Evolutionary conservation across 2,888 invertebrate species (phyloP), one percentile per base, ranked within the genome.

Genomic region (Dasypogon diadema): DNA sequence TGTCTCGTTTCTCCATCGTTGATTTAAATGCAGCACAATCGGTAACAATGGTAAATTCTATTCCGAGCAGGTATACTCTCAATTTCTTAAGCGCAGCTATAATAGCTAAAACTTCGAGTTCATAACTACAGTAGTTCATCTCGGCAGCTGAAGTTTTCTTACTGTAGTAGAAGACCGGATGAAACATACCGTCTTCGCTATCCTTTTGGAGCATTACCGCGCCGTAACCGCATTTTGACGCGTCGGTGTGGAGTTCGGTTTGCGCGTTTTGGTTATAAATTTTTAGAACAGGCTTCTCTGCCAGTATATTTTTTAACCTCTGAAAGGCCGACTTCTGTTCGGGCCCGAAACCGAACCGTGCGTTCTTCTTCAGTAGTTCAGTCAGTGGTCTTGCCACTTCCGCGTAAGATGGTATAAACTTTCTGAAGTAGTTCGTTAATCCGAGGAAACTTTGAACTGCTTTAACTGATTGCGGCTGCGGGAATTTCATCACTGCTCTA

Each of bases 361-460:
- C 3, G 8, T 8, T 8, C 30, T 30, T 30, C 30, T 30, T 30
- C 8, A 30, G 30, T 30, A 30, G 30, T 30, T 30, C 83, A 22
- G 83, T 81, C n/a, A 77, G 63, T 30, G 30, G 30, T 8, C 8
- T 30, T 3, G 30, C 30, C 8, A 30, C 8, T 30, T 30, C 8
- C 2, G 82, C 74, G 75, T 83, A 84, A n/a, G 76, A 70, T 3
- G 75, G 74, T 6, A 84, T 80, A 76, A 83, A 84, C 56, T 84
- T 83, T 22, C 55, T 22, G 26, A 75, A 75, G 14, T 65, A 68
- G 1, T 65, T 55, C 0, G 56, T 70, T 10, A 84, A 65, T 1
- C 83, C 83, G 6, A 84, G 75, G 77, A 84, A 83, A 46, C 80
- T 80, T 75, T 83, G 82, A 0, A 83, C 51, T 48, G 81, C 77